Percentiles rank a stretch among this genome's conserved stretches.
These are phyloP conservation scores for Reticulitermes speratus DNA, from an alignment of 1,140 invertebrate species.

Conservation along the genomic window DNA sequence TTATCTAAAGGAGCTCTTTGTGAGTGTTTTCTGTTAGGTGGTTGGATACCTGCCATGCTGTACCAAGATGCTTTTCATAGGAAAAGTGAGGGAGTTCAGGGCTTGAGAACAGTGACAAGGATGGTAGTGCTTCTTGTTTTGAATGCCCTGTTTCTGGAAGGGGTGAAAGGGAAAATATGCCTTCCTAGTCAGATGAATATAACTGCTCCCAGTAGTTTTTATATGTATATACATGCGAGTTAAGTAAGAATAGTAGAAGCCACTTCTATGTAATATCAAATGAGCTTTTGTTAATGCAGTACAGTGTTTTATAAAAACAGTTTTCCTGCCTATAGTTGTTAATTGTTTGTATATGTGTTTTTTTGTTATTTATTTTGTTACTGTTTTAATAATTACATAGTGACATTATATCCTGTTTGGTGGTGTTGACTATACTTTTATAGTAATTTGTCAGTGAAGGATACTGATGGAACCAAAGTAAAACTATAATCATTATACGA, in stretches of 20 bases:
- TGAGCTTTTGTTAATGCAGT: neutral
- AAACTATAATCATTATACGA: neutral
- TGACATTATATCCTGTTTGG: neutral
- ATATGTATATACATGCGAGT: neutral
- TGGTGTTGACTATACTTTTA: neutral
- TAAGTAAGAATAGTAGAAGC: neutral
- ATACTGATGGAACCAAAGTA: neutral
- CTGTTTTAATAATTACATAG: neutral
- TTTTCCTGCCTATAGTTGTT: neutral
- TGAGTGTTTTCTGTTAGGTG: no score
- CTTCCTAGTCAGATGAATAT: neutral
- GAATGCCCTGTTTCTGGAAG: neutral
- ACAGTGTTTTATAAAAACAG: neutral
- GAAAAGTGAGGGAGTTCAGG: no score
- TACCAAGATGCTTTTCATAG: no score
- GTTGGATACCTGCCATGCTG: no score
- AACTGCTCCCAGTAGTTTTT: neutral
- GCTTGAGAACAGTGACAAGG: no score
- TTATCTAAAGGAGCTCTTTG: no score
- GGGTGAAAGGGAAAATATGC: neutral
- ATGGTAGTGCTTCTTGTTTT: neutral
- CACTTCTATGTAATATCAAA: neutral
- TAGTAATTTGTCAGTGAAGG: neutral
- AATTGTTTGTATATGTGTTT: neutral
- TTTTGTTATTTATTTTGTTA: neutral